phyloP scores from a whole-genome alignment of 2,888 invertebrate genomes.

The Microctonus hyperodae region DNA sequence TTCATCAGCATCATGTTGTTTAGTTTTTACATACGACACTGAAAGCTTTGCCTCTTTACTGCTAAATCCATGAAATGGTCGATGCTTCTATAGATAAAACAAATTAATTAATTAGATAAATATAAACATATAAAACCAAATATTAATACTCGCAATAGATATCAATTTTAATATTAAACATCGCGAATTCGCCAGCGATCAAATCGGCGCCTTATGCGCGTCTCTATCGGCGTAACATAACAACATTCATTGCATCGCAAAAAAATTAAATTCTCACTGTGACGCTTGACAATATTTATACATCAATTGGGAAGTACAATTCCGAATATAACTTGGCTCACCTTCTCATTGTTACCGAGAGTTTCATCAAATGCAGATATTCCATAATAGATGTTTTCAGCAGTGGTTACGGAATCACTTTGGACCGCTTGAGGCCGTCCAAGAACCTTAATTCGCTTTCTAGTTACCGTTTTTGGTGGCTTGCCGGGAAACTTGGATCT shows the following conservation, averaged over 20 bases:
- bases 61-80: slow-evolving; percentile 62
- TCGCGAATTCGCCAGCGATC: slow-evolving; percentile 36
- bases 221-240: slow-evolving; percentile 26
- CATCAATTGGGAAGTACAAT: neutral
- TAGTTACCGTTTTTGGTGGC: slow-evolving; percentile 85
- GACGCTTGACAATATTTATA: neutral
- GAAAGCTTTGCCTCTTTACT: slow-evolving; percentile 56
- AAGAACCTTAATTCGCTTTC: slow-evolving; percentile 84
- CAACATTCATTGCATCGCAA: slow-evolving; percentile 32
- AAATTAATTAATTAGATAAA: neutral
- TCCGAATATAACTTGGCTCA: slow-evolving; percentile 37
- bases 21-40: slow-evolving; percentile 54
- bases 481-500: slow-evolving; percentile 88
- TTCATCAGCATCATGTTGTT: slow-evolving; percentile 49
- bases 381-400: slow-evolving; percentile 64
- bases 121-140: too few species aligned
- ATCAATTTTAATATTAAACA: slow-evolving; percentile 37
- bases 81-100: slow-evolving; percentile 54
- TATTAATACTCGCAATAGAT: too few species aligned
- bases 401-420: slow-evolving; percentile 64
- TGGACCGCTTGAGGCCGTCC: slow-evolving; percentile 67
- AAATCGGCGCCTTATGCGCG: slow-evolving; percentile 44
- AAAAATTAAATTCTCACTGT: slow-evolving; percentile 23
- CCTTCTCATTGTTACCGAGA: slow-evolving; percentile 62
- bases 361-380: slow-evolving; percentile 61